These are phyloP conservation scores for Apis florea DNA, from an alignment of 1,140 invertebrate species.

Conservation along the genomic window DNA sequence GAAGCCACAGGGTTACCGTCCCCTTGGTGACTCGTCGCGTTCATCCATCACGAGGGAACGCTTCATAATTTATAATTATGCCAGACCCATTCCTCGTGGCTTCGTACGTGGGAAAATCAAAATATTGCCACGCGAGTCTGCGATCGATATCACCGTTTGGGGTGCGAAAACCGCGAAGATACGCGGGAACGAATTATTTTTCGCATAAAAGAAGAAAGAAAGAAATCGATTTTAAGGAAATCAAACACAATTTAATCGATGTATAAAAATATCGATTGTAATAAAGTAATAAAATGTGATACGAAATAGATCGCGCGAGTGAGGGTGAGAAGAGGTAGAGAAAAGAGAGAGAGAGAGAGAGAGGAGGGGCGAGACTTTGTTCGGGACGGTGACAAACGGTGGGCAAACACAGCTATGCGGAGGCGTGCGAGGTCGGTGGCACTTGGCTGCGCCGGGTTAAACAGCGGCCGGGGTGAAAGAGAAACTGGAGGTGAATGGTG, in stretches of 20 bases:
- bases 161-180: neutral
- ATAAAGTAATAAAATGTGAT: neutral
- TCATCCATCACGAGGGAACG: neutral
- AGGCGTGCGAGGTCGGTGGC: conserved; percentile 40
- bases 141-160: neutral
- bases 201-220: too few species aligned
- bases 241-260: too few species aligned
- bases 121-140: neutral
- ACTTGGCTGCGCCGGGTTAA: conserved; percentile 32
- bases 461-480: conserved; percentile 34
- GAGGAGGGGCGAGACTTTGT: conserved; percentile 47
- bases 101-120: neutral
- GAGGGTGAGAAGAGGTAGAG: neutral
- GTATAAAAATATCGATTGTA: too few species aligned
- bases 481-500: conserved; percentile 4
- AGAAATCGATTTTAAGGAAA: too few species aligned
- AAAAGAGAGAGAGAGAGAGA: neutral
- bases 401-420: conserved; percentile 53
- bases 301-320: neutral
- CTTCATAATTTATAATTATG: conserved; percentile 19
- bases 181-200: neutral
- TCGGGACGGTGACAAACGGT: conserved; percentile 64
- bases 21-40: neutral
- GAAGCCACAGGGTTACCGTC: neutral
- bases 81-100: neutral